These are phyloP conservation scores for Baryphthengus martii DNA, from an alignment of 2,113 vertebrate genomes.

Conservation along the genomic window DNA sequence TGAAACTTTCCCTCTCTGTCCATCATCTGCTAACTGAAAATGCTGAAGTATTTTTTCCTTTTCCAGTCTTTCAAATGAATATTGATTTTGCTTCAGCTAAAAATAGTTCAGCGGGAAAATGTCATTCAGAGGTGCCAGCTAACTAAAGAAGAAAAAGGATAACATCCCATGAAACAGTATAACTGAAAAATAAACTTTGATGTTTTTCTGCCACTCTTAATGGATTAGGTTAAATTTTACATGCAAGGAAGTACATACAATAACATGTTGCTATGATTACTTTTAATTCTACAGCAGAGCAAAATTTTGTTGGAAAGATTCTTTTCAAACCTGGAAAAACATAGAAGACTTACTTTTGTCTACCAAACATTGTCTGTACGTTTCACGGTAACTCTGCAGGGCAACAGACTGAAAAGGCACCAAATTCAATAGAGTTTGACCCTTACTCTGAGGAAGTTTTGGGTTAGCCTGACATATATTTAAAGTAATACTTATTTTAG, in stretches of 20 bases:
- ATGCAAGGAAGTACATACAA: neutral
- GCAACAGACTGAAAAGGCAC: neutral
- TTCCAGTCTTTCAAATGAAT: conserved; percentile 37
- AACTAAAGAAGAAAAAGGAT: conserved; percentile 20
- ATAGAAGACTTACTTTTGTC: neutral
- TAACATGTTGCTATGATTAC: neutral
- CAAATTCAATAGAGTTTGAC: neutral
- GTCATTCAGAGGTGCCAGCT: conserved; percentile 44
- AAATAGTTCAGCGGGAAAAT: conserved; percentile 58
- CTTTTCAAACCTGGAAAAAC: neutral
- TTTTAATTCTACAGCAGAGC: neutral
- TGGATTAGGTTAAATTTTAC: neutral
- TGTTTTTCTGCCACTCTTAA: neutral
- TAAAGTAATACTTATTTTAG: neutral
- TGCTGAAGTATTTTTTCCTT: conserved; percentile 43
- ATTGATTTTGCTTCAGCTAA: conserved; percentile 55
- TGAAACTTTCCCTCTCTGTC: conserved; percentile 16
- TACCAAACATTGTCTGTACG: neutral
- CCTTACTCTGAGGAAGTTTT: neutral
- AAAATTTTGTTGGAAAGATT: neutral
- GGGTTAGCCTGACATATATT: neutral
- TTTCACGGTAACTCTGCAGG: neutral
- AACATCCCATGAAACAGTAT: conserved; percentile 2
- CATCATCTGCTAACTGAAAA: conserved; percentile 32
- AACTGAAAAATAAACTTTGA: conserved; percentile 19